phyloP scores from a whole-genome alignment of 2,113 vertebrate species.

The Gymnarchus niloticus region DNA sequence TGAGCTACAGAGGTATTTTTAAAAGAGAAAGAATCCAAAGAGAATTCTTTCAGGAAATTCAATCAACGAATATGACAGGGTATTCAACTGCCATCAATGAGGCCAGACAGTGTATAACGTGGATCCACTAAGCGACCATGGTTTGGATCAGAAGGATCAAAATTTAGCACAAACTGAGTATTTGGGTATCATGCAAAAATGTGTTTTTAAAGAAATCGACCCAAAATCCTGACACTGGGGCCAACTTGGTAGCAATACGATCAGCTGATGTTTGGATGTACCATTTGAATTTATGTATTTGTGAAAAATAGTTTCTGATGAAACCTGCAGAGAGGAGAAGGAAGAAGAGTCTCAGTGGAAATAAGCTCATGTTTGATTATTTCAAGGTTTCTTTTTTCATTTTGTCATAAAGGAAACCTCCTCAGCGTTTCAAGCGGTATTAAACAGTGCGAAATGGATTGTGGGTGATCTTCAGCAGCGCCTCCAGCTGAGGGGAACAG shows the following conservation, averaged over 20 bases:
- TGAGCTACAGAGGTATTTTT: background rate
- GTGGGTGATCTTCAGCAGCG: background rate
- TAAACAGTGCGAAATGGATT: background rate
- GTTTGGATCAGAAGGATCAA: background rate
- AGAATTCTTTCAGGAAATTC: background rate
- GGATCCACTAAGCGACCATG: background rate
- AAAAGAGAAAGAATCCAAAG: background rate
- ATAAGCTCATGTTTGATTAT: background rate
- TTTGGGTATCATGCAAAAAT: background rate
- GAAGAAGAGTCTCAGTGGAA: background rate
- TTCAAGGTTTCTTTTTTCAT: background rate
- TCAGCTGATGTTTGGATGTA: background rate
- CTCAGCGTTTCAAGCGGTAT: background rate
- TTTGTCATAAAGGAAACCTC: background rate
- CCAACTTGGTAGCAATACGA: background rate
- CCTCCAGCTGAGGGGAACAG: conserved; percentile 8
- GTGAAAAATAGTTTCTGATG: background rate
- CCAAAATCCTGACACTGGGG: background rate
- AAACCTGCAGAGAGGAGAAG: background rate
- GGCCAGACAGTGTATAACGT: no score
- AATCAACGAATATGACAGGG: background rate
- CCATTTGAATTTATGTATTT: background rate
- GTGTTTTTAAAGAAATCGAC: background rate
- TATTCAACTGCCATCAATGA: background rate
- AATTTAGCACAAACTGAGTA: background rate